Evolutionary conservation across 2,797 vertebrate genomes (phyloP), one percentile per base, ranked within the genome.

Genomic region (Chromis chromis): DNA sequence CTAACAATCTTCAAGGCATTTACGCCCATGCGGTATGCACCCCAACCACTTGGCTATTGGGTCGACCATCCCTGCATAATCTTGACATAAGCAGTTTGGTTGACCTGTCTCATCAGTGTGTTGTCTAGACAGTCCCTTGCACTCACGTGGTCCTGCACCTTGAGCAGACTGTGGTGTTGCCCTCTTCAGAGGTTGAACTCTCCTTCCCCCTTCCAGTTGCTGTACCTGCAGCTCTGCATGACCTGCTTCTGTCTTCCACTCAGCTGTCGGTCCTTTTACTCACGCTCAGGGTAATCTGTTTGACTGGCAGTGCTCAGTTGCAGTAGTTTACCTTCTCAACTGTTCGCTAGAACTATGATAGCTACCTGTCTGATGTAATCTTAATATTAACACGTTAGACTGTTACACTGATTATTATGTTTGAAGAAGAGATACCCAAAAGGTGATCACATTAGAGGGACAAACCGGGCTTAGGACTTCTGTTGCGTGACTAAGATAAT

Each of bases 171-270:
- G 55, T 61, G 72, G 59, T 64, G 55, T 36, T 52, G 60, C 44
- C 19, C 42, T 70, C 42, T 39, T 71, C 65, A 55, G 46, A 71
- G 57, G 33, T 39, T 66, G 46, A 72, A 64, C 48, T n/a, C 36
- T 36, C 27, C n/a, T 10, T 44, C 14, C 62, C 59, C 55, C 40
- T 46, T 46, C 16, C 25, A 46, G 65, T 11, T 68, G 24, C 56
- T 54, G 25, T 53, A 60, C 70, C 60, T 79, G 46, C 61, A 70
- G 74, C 72, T 17, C 56, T 72, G 24, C 33, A 16, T 79, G 82
- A 82, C 80, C 83, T 69, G 50, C 71, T 86, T 79, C 66, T 84
- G 59, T 83, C 73, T 33, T 77, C 36, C 7, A 28, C 39, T 62
- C 58, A 72, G 53, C 77, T 31, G 16, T 66, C 81, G 66, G 79